A percentile compares a stretch with the other conserved stretches of the same genome.
Evolutionary conservation across 2,888 invertebrate genomes (phyloP).

Genomic region (Oeneis ivallda): DNA sequence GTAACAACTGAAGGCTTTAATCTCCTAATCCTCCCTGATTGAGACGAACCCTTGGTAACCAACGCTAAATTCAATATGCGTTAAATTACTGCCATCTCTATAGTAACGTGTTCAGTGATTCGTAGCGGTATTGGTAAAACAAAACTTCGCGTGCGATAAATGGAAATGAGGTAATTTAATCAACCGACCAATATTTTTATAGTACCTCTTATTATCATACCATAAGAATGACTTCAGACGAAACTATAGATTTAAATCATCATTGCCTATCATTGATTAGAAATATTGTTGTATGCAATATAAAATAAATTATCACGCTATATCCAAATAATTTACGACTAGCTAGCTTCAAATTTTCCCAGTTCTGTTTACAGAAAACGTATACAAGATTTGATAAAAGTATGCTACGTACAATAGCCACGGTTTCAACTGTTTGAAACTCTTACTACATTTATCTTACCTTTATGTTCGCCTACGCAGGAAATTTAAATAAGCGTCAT

Average conservation of each 20-base stretch:
- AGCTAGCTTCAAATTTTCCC: too few relatives aligned
- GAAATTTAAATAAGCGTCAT: constrained; percentile 22
- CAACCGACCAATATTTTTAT: neutral
- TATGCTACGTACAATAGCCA: neutral
- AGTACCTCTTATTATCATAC: too few relatives aligned
- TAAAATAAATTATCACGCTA: too few relatives aligned
- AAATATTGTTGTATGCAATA: too few relatives aligned
- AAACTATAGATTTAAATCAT: neutral
- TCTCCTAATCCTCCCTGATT: constrained; percentile 60
- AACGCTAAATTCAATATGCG: constrained; percentile 69
- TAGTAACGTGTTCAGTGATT: constrained; percentile 30
- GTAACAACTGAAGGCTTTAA: constrained; percentile 60
- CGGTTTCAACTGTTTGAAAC: constrained; percentile 1
- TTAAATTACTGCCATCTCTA: constrained; percentile 55
- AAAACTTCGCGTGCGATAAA: neutral
- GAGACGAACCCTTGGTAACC: constrained; percentile 51
- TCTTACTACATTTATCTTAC: constrained; percentile 7
- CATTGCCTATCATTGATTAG: too few relatives aligned
- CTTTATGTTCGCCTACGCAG: constrained; percentile 11
- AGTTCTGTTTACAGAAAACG: neutral
- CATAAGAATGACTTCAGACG: too few relatives aligned
- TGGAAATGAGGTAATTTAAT: constrained; percentile 8
- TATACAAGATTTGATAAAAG: neutral
- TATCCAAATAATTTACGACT: too few relatives aligned
- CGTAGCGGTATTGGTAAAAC: constrained; percentile 12